Base-by-base conservation (phyloP, 1,140 invertebrate species). In the Euura saliciscinereae region DNA sequence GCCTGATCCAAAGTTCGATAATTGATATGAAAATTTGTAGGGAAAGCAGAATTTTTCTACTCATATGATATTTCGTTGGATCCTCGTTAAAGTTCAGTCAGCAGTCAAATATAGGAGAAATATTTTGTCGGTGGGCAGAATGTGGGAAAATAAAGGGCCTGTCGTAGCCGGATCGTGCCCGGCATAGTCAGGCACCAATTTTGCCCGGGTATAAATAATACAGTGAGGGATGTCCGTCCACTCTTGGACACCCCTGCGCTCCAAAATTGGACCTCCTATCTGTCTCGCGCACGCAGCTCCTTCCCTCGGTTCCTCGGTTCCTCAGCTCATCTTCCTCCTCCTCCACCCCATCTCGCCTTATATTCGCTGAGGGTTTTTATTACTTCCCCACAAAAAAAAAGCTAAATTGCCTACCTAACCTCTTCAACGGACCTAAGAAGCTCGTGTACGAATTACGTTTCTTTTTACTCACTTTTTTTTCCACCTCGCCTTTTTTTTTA, bases 251-350 rank as follows among this genome's bases (percentile, higher is more conserved):
- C 75, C 75, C 76, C 70, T 78, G 75, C 73, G 74, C 78, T 66
- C 66, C 74, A 82, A 83, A 86, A 86, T 87, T 86, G 84, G 84
- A 86, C 84, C 83, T 79, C 81, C 78, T 85, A 85, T 86, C 83
- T 82, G 73, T 79, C 74, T 77, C 76, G 71, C 69, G 74, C 70
- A 78, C 66, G 45, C 73, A 66, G 65, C 69, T 67, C 11, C 69
- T 64, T 8, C 68, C 64, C 11, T 11, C 11, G 8, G 43, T 76
- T 66, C 8, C 69, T 68, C 45, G 10, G 45, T 8, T 43, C 42
- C 66, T 11, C 46, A 0, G 0, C 51, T n/a, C 2, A 3, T n/a
- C 51, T 1, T n/a, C 6, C 6, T 59, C 51, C 10, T 11, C 51
- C 51, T n/a, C 3, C 51, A 8, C 51, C 46, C 46, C 43, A 28